Evolutionary conservation across 2,888 invertebrate genomes (phyloP), one percentile per base, ranked within the genome.

Genomic region (Lasioglossum malachurum): DNA sequence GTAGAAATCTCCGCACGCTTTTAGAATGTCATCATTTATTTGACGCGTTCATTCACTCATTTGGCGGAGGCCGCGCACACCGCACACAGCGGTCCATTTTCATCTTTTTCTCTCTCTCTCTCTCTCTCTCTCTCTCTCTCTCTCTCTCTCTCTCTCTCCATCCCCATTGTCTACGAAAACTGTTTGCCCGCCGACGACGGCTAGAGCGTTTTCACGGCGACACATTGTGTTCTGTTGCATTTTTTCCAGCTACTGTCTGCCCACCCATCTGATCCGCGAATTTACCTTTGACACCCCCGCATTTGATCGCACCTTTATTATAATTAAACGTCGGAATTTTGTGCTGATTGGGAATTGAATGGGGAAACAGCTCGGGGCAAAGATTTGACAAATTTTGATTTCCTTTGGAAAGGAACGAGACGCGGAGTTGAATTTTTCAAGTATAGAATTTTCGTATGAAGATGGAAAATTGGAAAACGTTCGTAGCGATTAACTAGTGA

Each of bases 11-110:
- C 75, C 31, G 44, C 75, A 69, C 73, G 80, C 80, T 86, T 83
- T 80, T 75, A 80, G 78, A 86, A 86, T 53, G 77, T 78, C 80
- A 87, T 85, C 73, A 78, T 86, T 87, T 80, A 86, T 86, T 80
- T 77, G 80, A 86, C 78, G 64, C 75, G 75, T 80, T 80, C 74
- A 35, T 72, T 83, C 83, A 46, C 79, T 83, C 84, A 79, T 85
- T 85, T 73, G 67, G 27, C 57, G 23, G 44, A 46, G 19, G 27
- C 27, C 46, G 27, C 49, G 69, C 64, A n/a, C 31, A 60, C 72
- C 49, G 69, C 71, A 19, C 38, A 60, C 72, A 79, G 78, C 75
- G 74, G 74, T 78, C 75, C 80, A 75, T 86, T 80, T 84, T 84
- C 75, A 23, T 77, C 77, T 8, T 60, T 75, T n/a, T 67, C 14